Evolutionary conservation across 2,888 invertebrate species (phyloP).

Genomic region (Malachius bipustulatus): DNA sequence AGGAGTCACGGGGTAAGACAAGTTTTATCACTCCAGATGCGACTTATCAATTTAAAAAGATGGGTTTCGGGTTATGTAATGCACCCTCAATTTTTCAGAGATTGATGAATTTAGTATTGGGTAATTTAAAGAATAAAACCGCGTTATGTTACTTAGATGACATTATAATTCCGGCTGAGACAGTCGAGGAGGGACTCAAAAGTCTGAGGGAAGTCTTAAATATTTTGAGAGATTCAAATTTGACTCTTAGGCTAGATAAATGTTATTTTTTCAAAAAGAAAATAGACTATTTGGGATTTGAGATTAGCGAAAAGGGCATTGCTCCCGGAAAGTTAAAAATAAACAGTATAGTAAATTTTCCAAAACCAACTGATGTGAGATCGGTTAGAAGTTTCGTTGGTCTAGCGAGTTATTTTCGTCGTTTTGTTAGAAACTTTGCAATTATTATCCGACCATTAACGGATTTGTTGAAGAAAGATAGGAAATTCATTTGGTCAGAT

Average conservation of each 20-base stretch:
- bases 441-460: conserved; percentile 15
- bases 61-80: conserved; percentile 19
- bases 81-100: conserved; percentile 16
- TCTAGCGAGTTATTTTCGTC: conserved; percentile 14
- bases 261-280: conserved; percentile 16
- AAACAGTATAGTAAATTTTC: conserved; percentile 14
- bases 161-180: conserved; percentile 15
- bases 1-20: conserved; percentile 13
- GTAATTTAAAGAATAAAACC: conserved; percentile 15
- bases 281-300: conserved; percentile 20
- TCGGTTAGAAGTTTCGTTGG: conserved; percentile 18
- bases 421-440: conserved; percentile 16
- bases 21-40: conserved; percentile 19
- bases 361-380: conserved; percentile 16
- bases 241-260: conserved; percentile 17
- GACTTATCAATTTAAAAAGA: conserved; percentile 16
- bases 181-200: conserved; percentile 16
- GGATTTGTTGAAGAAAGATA: conserved; percentile 15
- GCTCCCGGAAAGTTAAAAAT: conserved; percentile 17
- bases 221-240: conserved; percentile 15
- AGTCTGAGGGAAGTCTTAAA: conserved; percentile 16
- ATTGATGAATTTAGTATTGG: conserved; percentile 18
- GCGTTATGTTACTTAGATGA: conserved; percentile 19
- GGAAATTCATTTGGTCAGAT: conserved; percentile 13
- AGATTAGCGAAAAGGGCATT: conserved; percentile 14